phyloP scores from a whole-genome alignment of 2,888 invertebrate genomes.

The Aproaerema taeniolella region DNA sequence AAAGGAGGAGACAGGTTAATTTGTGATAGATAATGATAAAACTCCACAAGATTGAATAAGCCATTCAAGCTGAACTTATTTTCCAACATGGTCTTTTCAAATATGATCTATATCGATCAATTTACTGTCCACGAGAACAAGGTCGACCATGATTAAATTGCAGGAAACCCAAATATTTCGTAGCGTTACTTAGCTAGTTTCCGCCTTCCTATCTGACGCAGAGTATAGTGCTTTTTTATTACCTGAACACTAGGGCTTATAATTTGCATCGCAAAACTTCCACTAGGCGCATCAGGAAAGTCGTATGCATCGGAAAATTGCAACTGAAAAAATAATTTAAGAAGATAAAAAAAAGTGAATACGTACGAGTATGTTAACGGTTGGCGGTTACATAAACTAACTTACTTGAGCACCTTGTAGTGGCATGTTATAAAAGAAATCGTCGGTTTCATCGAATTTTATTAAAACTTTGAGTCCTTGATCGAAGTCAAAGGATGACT shows the following conservation, averaged over 20 bases:
- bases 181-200: no score
- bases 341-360: no score
- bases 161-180: no score
- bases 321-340: conserved; percentile 61
- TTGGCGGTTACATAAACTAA: background rate
- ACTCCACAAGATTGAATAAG: no score
- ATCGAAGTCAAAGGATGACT: conserved; percentile 59
- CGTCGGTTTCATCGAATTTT: conserved; percentile 57
- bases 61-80: no score
- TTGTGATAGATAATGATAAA: background rate
- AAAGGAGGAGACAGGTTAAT: background rate
- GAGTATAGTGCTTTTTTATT: no score
- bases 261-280: conserved; percentile 67
- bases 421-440: conserved; percentile 68
- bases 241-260: conserved; percentile 60
- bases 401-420: conserved; percentile 69
- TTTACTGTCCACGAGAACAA: no score
- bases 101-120: no score
- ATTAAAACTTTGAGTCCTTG: conserved; percentile 59
- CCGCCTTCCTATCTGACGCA: no score
- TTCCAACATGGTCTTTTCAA: no score
- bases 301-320: conserved; percentile 76
- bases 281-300: conserved; percentile 77
- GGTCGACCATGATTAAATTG: no score
- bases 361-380: background rate